These are phyloP conservation scores for Cryptoblepharus egeriae DNA, from an alignment of 2,797 vertebrate genomes.

Conservation along the genomic window DNA sequence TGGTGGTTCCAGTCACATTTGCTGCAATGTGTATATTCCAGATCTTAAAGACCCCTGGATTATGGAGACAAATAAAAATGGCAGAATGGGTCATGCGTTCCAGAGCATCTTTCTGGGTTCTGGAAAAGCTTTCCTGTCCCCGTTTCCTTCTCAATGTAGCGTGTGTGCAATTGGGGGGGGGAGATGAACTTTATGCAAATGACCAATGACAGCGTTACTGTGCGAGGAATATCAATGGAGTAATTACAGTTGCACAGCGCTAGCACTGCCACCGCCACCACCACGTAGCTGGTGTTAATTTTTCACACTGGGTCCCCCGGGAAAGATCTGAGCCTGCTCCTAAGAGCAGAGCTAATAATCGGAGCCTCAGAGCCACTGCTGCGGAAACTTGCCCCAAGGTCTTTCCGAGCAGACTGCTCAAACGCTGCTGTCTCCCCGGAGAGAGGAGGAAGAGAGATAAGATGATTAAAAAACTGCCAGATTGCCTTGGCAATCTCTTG, in stretches of 20 bases:
- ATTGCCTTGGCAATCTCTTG: slow-evolving; percentile 93
- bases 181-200: slow-evolving; percentile 95
- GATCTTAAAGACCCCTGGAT: too few relatives aligned
- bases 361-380: slow-evolving; percentile 90
- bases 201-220: slow-evolving; percentile 98
- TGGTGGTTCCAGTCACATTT: too few relatives aligned
- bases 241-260: slow-evolving; percentile 98
- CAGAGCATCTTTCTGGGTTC: too few relatives aligned
- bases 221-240: slow-evolving; percentile 99
- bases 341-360: slow-evolving; percentile 99
- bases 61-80: too few relatives aligned
- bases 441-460: slow-evolving; percentile 90
- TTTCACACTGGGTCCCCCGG: slow-evolving; percentile 91
- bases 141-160: slow-evolving; percentile 78
- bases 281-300: slow-evolving; percentile 89
- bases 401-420: slow-evolving; percentile 96
- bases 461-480: slow-evolving; percentile 98
- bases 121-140: slow-evolving; percentile 63
- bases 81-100: too few relatives aligned
- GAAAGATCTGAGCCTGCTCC: slow-evolving; percentile 92
- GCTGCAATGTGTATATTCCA: too few relatives aligned
- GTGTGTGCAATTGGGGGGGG: too few relatives aligned
- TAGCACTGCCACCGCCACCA: slow-evolving; percentile 80
- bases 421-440: slow-evolving; percentile 90
- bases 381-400: slow-evolving; percentile 94